Evolutionary conservation across 2,113 vertebrate species (phyloP), one percentile per base, ranked within the genome.

Genomic region (Pithys albifrons): DNA sequence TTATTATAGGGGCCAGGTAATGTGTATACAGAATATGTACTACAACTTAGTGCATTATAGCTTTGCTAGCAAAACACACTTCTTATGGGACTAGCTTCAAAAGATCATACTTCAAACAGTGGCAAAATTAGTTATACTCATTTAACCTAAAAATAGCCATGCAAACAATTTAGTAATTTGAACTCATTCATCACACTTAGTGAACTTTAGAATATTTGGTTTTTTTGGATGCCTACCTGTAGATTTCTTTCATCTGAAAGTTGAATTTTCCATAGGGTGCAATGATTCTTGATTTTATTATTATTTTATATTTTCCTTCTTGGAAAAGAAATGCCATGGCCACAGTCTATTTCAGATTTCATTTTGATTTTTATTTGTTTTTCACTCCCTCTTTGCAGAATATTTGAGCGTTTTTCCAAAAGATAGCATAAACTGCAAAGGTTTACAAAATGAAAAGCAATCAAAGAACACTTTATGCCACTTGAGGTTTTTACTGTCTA

Each of bases 321-420:
- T 27, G n/a, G 29, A 75, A 64, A 12, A 89, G 22, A 80, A 80
- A 73, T 73, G 7, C 10, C 20, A 23, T 37, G 49, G 7, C 4
- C 55, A 24, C 43, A 59, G 11, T 28, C 35, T 77, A 49, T 69
- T 88, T 78, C 10, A 10, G 22, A 51, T 54, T 84, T 65, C 7
- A 23, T 61, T 81, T 91, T 78, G 49, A 85, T 78, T 45, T 81
- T 88, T n/a, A 23, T 92, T 88, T 90, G 24, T 88, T 91, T 82
- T 91, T 74, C 41, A 23, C 19, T 82, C 25, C 11, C 13, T 57
- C 17, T 88, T 76, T 55, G 81, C 46, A 55, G 61, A 69, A 23
- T 75, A 83, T 75, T 91, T 75, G 37, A 66, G 20, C 6, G 0
- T 22, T 91, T 91, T 86, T 75, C 37, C 27, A 49, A 71, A 86